A percentile compares a stretch with the other conserved stretches of the same genome.
These are phyloP conservation scores for Troglohyphantes excavatus DNA, from an alignment of 2,888 invertebrate species.

Conservation along the genomic window DNA sequence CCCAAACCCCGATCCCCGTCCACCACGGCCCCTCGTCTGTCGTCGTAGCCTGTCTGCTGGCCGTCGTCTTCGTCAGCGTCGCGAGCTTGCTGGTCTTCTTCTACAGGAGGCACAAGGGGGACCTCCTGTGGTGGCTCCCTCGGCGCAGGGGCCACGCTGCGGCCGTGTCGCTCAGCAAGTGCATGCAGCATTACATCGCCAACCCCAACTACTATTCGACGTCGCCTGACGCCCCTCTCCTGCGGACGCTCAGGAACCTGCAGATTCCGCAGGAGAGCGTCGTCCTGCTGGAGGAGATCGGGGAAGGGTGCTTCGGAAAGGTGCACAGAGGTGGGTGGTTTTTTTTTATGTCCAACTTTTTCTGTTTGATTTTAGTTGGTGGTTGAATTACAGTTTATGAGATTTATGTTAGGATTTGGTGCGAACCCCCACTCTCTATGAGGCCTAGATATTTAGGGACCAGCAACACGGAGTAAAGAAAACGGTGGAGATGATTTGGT, in stretches of 20 bases:
- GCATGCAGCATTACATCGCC: slow-evolving; percentile 80
- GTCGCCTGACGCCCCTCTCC: slow-evolving; percentile 78
- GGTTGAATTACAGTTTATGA: neutral
- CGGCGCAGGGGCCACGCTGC: slow-evolving; percentile 19
- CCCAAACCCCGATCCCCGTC: neutral
- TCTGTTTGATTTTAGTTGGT: neutral
- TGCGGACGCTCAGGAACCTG: slow-evolving; percentile 78
- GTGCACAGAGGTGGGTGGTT: slow-evolving; percentile 77
- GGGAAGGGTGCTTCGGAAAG: slow-evolving; percentile 80
- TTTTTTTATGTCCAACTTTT: neutral
- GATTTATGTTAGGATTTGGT: neutral
- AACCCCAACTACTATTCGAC: slow-evolving; percentile 81
- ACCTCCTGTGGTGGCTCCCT: neutral
- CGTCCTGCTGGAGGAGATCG: slow-evolving; percentile 82
- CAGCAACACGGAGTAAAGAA: no score
- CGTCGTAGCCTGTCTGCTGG: slow-evolving; percentile 11
- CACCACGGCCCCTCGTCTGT: slow-evolving; percentile 2
- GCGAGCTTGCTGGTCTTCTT: neutral
- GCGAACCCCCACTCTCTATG: neutral
- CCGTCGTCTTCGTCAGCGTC: neutral
- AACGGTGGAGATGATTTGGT: no score
- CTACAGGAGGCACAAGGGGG: slow-evolving; percentile 1
- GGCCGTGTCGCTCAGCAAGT: slow-evolving; percentile 74
- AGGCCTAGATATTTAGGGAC: no score
- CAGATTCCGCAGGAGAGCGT: slow-evolving; percentile 85